phyloP scores from a whole-genome alignment of 1,140 invertebrate genomes.

The Leptopilina clavipes region DNA sequence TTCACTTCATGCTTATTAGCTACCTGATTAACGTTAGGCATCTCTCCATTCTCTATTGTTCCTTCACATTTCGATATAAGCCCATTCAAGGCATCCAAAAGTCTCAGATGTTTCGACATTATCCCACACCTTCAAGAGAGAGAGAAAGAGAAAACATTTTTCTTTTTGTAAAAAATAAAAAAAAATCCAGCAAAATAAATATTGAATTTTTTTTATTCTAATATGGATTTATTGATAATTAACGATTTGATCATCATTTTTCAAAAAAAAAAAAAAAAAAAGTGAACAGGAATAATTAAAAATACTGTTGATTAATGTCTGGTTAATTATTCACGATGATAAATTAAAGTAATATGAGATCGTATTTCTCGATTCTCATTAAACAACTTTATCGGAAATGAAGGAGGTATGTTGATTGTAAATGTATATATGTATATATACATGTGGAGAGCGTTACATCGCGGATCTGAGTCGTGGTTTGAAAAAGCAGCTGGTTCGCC shows the following conservation, averaged over 20 bases:
- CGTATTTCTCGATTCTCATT: slow-evolving; percentile 25
- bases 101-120: neutral
- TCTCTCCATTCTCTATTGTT: slow-evolving; percentile 5
- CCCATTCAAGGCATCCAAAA: neutral
- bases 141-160: no score
- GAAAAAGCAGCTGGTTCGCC: slow-evolving; percentile 60
- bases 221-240: no score
- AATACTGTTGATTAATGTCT: neutral
- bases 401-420: slow-evolving; percentile 17
- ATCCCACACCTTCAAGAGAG: neutral
- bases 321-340: neutral
- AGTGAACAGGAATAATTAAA: neutral
- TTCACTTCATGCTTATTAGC: neutral
- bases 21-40: neutral
- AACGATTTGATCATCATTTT: neutral
- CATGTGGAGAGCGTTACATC: slow-evolving; percentile 6
- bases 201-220: no score
- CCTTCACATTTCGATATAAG: neutral
- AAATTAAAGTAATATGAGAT: neutral
- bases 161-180: no score
- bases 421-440: neutral
- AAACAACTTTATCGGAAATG: slow-evolving; percentile 30
- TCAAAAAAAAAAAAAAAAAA: no score
- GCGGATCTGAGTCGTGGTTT: slow-evolving; percentile 33
- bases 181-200: no score